Base-by-base conservation (phyloP, 2,797 vertebrate genomes). In the Poliocrania exsul region DNA sequence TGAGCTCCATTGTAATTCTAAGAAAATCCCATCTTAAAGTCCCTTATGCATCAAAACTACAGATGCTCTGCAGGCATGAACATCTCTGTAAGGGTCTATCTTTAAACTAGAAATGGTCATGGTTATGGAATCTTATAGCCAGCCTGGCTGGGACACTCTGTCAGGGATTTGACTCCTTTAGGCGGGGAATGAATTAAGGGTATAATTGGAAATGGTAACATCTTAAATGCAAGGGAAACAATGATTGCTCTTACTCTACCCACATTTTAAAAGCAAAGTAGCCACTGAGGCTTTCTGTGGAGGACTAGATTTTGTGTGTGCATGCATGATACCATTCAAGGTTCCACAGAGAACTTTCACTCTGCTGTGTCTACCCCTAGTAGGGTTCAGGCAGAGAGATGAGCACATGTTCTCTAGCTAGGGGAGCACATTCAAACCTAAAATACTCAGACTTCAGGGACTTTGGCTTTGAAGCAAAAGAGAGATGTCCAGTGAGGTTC, bases 251-350 rank as follows among this genome's bases (percentile, higher is more conserved):
- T 72, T 70, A 23, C 6, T 82, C 51, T 24, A 23, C 5, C 24
- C 11, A 18, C 29, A 26, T 65, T 79, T 82, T 24, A 62, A 71
- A 75, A 82, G 13, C 28, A 29, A 50, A 51, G 28, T 35, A 66
- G 42, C 6, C 38, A 17, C 16, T 8, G 47, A 61, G 10, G 42
- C n/a, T 57, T 85, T 72, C 58, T 9, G 7, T 9, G 47, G 29
- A 74, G 16, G 8, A 53, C 2, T n/a, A 70, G 31, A n/a, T 42
- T 61, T 33, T 47, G 4, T n/a, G 21, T 24, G 35, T 54, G 10
- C 8, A 8, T 18, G 26, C 21, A 1, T 25, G 18, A 33, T 9
- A 19, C 15, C 21, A 28, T 0, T 0, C 3, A 0, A 81, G 20
- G 19, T 62, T 11, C 31, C 35, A 40, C 29, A 38, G 60, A 49